Percentiles rank a stretch among this genome's conserved stretches.
Evolutionary conservation across 2,888 invertebrate genomes (phyloP).

Genomic region (Chaitophorus viminalis): DNA sequence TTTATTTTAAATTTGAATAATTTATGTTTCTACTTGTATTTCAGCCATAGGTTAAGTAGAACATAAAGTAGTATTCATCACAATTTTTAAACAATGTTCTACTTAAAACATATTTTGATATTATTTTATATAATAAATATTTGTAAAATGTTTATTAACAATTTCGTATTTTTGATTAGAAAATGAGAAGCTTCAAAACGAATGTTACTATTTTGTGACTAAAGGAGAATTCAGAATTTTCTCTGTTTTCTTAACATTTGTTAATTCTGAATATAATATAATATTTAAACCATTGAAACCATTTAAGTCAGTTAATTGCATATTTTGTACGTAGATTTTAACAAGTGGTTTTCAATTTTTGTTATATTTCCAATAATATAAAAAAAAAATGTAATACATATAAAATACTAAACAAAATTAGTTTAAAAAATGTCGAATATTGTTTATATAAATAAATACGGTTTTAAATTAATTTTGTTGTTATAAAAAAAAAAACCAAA

Average conservation of each 20-base stretch:
- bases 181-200: too few species aligned
- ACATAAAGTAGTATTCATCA: too few species aligned
- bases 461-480: slow-evolving; percentile 2
- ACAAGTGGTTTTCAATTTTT: not conserved
- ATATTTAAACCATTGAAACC: not conserved
- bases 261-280: not conserved
- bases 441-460: not conserved
- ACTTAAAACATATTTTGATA: too few species aligned
- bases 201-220: too few species aligned
- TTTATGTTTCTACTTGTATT: not conserved
- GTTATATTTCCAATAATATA: not conserved
- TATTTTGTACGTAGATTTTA: not conserved
- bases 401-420: slow-evolving; percentile 10
- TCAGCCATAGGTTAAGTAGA: not conserved
- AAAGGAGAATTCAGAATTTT: too few species aligned
- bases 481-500: not conserved
- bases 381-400: slow-evolving; percentile 15
- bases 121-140: too few species aligned
- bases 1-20: not conserved
- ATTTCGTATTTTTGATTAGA: too few species aligned
- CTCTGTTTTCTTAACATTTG: not conserved
- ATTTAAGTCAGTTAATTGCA: not conserved
- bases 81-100: too few species aligned
- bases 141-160: too few species aligned
- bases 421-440: not conserved